Base-by-base conservation (phyloP, 2,888 invertebrate genomes). In the Orthosia gracilis region DNA sequence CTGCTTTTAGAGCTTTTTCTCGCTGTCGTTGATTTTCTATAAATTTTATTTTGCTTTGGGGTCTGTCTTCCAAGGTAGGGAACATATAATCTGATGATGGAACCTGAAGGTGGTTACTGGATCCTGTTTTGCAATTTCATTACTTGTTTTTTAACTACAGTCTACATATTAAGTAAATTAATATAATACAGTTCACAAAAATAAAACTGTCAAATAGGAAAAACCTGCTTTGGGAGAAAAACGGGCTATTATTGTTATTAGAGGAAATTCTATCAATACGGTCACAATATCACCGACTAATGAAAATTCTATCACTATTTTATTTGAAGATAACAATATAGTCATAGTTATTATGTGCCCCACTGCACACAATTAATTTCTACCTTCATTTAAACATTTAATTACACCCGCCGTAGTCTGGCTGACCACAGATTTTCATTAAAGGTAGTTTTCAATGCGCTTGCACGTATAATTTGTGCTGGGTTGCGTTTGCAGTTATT, bases 371-470 rank as follows among this genome's bases (percentile, higher is more conserved):
- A 84, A 86, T n/a, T 91, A 89, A 91, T 90, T 87, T 88, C 87
- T 76, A 84, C 87, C 79, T 78, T 68, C 55, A 54, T 83, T 80
- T 86, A 40, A 83, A 54, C 68, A 54, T 61, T 75, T 83, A 83
- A 80, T 80, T 80, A 72, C 62, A 84, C 78, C 73, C 72, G 67
- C 77, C 71, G 88, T 85, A 82, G 85, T 85, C 88, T 82, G 88
- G 78, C 83, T 85, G 84, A 79, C 86, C 85, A 80, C 84, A 81
- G 87, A 82, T 88, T 90, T 91, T 90, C 89, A 91, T 90, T 91
- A 90, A 85, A 85, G 65, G 71, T 75, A 76, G 75, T 88, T 84
- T 86, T 82, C 82, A 75, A 83, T 86, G 67, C 73, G 50, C 52
- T 67, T 78, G 61, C 69, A 67, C 61, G 55, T 72, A 72, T 70